Percentiles rank a stretch among this genome's conserved stretches.
phyloP scores from a whole-genome alignment of 2,797 vertebrate genomes.

The Sylvia borin region DNA sequence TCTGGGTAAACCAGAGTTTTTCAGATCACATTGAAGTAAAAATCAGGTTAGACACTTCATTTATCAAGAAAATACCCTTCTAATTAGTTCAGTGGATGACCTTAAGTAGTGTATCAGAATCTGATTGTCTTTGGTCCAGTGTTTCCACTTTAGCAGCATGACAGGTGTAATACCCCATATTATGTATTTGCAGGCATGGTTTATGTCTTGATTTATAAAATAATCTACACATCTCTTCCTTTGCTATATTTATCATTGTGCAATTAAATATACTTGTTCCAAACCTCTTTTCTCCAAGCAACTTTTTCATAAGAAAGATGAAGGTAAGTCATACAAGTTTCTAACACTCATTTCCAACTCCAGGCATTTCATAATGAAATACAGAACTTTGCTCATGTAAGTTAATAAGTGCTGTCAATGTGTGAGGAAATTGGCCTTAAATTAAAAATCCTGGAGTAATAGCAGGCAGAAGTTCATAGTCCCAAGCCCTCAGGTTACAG shows the following conservation, averaged over 20 bases:
- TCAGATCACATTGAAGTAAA: neutral
- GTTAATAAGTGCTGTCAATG: neutral
- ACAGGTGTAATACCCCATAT: neutral
- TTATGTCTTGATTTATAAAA: neutral
- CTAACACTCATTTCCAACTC: neutral
- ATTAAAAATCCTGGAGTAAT: slow-evolving; percentile 8
- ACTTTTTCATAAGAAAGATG: neutral
- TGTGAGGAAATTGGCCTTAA: neutral
- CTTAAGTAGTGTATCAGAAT: neutral
- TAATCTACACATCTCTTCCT: neutral
- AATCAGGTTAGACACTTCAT: neutral
- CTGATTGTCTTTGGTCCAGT: neutral
- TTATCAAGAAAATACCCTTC: neutral
- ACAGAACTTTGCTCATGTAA: neutral
- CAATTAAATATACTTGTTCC: neutral
- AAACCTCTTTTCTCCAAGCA: neutral
- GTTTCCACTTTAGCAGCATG: neutral
- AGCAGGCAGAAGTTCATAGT: neutral
- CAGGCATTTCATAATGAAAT: neutral
- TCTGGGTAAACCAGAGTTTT: neutral
- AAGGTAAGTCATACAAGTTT: neutral
- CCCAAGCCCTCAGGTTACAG: neutral
- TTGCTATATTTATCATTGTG: neutral
- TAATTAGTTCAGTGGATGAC: neutral
- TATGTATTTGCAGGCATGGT: neutral